Evolutionary conservation across 2,888 invertebrate genomes (phyloP), one percentile per base, ranked within the genome.

Genomic region (Anthophora plumipes): DNA sequence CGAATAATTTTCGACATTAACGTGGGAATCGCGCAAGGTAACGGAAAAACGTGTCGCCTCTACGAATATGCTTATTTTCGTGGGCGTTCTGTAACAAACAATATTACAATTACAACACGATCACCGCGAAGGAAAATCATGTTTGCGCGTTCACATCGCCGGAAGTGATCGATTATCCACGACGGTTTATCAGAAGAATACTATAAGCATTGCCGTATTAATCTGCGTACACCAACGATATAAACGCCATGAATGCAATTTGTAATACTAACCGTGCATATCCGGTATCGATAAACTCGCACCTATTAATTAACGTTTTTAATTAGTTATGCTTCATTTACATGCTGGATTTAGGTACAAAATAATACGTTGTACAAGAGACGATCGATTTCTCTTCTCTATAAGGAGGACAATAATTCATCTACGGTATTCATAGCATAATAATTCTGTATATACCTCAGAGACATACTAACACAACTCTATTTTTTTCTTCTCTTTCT

Each of bases 281-380:
- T 63, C 63, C 52, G 22, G 17, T 71, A 50, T 57, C 55, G 55
- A 50, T 7, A 63, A 9, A 22, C 43, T 22, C 4, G 7, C 0
- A 41, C 6, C 1, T 25, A 48, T 48, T 71, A 71, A 76, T 76
- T 71, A 55, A 22, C 14, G 17, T 12, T 41, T 11, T 8, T 61
- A 55, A 70, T 71, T 55, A 55, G 20, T 41, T 57, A 46, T 20
- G 14, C 31, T 41, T 6, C 37, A n/a, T n/a, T 69, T 69, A 59
- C 59, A 67, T 39, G 55, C 52, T 37, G 22, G 22, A 17, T 41
- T 61, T 46, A 41, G 5, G 12, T n/a, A 8, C n/a, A 2, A 6
- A 9, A 1, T n/a, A 20, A 25, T 22, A 14, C 1, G 7, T 9
- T 52, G 11, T 7, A 12, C 7, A 48, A 0, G 20, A 12, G 20